Percentiles rank a stretch among this genome's conserved stretches.
These are phyloP conservation scores for Tauraco hartlaubi DNA, from an alignment of 2,797 vertebrate species.

Conservation along the genomic window DNA sequence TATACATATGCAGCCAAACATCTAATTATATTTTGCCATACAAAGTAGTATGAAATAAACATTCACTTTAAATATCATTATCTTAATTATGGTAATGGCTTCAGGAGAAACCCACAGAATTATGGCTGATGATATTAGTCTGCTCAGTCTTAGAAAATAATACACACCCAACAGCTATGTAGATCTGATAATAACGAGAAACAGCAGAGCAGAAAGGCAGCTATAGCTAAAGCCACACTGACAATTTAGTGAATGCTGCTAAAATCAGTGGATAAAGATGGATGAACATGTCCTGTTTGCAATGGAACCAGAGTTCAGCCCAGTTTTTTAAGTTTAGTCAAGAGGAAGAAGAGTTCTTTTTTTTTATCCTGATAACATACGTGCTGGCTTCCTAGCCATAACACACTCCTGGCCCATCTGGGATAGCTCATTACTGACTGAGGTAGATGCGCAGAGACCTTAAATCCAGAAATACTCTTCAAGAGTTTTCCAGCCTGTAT, in stretches of 20 bases:
- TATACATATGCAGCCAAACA: constrained; percentile 33
- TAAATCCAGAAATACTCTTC: not conserved
- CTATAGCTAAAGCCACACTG: not conserved
- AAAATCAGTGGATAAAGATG: not conserved
- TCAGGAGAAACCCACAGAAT: constrained; percentile 64
- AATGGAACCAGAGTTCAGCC: not conserved
- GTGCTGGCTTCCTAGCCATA: not conserved
- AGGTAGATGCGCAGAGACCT: not conserved
- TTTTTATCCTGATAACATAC: not conserved
- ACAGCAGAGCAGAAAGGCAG: constrained; percentile 11
- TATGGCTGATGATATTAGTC: constrained; percentile 60
- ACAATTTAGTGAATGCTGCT: not conserved
- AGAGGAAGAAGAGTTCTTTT: not conserved
- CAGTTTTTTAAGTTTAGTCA: not conserved
- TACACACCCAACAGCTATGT: constrained; percentile 36
- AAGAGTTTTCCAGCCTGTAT: not conserved
- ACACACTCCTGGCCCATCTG: not conserved
- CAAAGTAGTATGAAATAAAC: constrained; percentile 64
- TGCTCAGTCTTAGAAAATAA: constrained; percentile 51
- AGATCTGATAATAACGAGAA: constrained; percentile 35
- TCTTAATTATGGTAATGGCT: constrained; percentile 74
- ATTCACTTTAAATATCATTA: constrained; percentile 67
- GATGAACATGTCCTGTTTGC: not conserved
- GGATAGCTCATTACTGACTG: not conserved
- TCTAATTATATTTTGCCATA: constrained; percentile 64